Base-by-base conservation (phyloP, 2,797 vertebrate genomes). In the Mastacembelus armatus region DNA sequence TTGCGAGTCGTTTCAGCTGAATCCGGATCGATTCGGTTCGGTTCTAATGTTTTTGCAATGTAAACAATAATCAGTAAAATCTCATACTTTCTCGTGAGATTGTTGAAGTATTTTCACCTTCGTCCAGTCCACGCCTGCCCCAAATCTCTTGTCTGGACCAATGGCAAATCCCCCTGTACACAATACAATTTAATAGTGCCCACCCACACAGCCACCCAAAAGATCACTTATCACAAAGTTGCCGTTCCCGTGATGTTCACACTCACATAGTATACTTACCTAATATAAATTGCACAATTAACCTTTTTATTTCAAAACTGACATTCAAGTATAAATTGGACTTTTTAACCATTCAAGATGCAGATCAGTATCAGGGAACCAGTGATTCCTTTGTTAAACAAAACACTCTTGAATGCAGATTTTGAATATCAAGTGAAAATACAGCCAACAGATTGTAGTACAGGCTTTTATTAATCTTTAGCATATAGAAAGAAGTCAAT, bases 21-120 rank as follows among this genome's bases (percentile, higher is more conserved):
- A 95, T 95, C 93, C 93, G 93, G 94, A 95, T 96, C 93, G 94
- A 95, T 96, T 95, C 93, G 95, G 94, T 96, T 95, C 94, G 92
- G 93, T 94, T 92, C 88, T 88, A 83, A 88, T 90, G 93, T 91
- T 91, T 92, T 89, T 84, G 84, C 92, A 94, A 95, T 95, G 95
- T 96, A 96, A 96, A 96, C 95, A 96, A 92, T 94, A 95, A 96
- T 96, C 92, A 91, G 93, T 90, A 95, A 95, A 88, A 96, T 93
- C 95, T 94, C 96, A 95, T 85, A 84, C 92, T 93, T 93, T 96
- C 96, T 97, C 95, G 96, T 96, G 96, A 97, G 96, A 96, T 89
- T 89, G 82, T 87, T 85, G 32, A 90, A 89, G 84, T 83, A 87
- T 86, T 86, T 90, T 84, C 84, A 88, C 85, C 87, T 86, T 85